phyloP scores from a whole-genome alignment of 2,888 invertebrate species.

The Itoplectis maculator region DNA sequence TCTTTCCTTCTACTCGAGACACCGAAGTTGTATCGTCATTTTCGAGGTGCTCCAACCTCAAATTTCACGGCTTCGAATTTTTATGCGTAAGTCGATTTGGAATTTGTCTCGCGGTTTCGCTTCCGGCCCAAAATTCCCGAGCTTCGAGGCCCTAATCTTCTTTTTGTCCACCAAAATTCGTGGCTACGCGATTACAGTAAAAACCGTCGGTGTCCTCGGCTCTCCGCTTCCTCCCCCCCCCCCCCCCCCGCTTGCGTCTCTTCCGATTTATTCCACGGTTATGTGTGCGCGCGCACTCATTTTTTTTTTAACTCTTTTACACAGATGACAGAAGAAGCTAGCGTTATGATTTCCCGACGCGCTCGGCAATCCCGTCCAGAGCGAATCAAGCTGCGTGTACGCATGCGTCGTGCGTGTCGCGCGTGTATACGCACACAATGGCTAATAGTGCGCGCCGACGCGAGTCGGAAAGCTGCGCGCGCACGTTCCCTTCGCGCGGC shows the following conservation, averaged over 20 bases:
- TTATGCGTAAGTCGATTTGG: too few relatives aligned
- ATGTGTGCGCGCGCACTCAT: constrained; percentile 18
- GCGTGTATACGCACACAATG: not conserved
- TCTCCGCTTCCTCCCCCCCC: constrained; percentile 10
- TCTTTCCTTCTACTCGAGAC: too few relatives aligned
- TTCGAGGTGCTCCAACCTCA: too few relatives aligned
- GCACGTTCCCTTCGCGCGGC: constrained; percentile 29
- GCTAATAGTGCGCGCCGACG: not conserved
- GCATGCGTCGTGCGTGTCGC: not conserved
- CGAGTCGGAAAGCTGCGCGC: constrained; percentile 25
- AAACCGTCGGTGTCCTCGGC: constrained; percentile 36
- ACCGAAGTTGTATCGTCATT: too few relatives aligned
- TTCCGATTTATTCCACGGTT: constrained; percentile 16
- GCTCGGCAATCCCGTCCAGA: not conserved
- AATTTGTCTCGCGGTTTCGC: too few relatives aligned
- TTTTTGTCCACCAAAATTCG: constrained; percentile 8
- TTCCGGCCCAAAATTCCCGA: too few relatives aligned
- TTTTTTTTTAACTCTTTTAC: too few relatives aligned
- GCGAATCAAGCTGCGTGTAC: not conserved
- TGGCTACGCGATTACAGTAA: constrained; percentile 50
- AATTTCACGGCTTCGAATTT: too few relatives aligned
- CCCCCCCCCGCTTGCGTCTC: constrained; percentile 18
- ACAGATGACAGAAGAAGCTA: not conserved
- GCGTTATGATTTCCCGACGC: not conserved
- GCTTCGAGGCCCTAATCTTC: too few relatives aligned